A percentile compares a stretch with the other conserved stretches of the same genome.
Conservation (phyloP, 2,113 vertebrate genomes). For the Mormyrus lacerda region DNA sequence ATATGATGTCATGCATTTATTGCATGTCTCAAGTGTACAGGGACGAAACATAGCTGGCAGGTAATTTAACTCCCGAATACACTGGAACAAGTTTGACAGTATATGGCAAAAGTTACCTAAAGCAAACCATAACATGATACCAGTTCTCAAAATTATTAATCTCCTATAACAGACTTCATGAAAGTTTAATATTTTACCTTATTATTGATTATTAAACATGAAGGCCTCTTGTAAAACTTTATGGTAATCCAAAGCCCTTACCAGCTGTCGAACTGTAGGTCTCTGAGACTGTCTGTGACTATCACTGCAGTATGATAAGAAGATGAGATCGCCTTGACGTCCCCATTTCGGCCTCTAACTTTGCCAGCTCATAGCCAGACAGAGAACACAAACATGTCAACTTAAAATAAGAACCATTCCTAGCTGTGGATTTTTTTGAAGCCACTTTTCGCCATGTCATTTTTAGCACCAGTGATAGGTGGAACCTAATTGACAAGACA, state of each 20-base stretch:
- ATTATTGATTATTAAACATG: neutral
- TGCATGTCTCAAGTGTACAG: neutral
- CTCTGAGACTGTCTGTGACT: slow-evolving; percentile 79
- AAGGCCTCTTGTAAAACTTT: slow-evolving; percentile 58
- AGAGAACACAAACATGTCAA: neutral
- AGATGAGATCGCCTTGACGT: slow-evolving; percentile 79
- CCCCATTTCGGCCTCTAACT: slow-evolving; percentile 83
- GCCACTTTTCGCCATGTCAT: neutral
- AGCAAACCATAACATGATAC: neutral
- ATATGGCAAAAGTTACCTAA: neutral
- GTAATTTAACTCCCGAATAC: neutral
- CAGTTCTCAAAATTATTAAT: neutral
- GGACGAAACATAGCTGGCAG: neutral
- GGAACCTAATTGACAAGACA: neutral
- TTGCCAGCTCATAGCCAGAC: slow-evolving; percentile 78
- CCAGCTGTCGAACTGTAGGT: slow-evolving; percentile 79
- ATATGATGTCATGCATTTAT: neutral
- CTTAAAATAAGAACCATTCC: neutral
- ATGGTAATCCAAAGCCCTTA: slow-evolving; percentile 83
- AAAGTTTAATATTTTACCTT: neutral
- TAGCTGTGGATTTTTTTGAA: neutral
- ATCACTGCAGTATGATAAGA: slow-evolving; percentile 83
- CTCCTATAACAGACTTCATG: neutral
- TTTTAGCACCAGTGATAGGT: neutral
- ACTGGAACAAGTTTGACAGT: neutral